Evolutionary conservation across 2,888 invertebrate species (phyloP).

Genomic region (Cynaeus angustus): DNA sequence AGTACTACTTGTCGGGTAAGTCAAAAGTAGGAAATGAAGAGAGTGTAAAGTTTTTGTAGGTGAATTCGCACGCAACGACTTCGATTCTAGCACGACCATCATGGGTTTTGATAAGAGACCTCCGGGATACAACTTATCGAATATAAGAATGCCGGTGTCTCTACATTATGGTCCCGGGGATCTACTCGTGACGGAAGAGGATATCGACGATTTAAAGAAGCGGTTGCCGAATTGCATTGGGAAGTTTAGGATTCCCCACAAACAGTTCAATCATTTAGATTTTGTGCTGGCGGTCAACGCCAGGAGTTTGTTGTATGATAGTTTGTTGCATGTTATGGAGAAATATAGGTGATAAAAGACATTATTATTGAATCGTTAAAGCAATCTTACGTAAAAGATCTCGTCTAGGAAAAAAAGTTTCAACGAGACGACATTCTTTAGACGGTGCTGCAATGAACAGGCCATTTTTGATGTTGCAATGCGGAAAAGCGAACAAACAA

Average conservation of each 20-base stretch:
- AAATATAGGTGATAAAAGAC: constrained; percentile 58
- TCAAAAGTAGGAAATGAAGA: neutral
- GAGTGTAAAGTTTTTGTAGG: constrained; percentile 12
- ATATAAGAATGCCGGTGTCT: constrained; percentile 72
- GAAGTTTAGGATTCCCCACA: constrained; percentile 75
- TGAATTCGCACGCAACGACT: constrained; percentile 20
- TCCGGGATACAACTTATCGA: constrained; percentile 66
- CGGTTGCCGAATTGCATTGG: constrained; percentile 75
- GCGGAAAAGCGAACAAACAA: no score
- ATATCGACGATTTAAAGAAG: constrained; percentile 74
- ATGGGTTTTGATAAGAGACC: constrained; percentile 40
- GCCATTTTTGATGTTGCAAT: neutral
- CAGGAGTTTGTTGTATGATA: constrained; percentile 75
- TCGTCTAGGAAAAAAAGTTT: no score
- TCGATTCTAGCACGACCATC: no score
- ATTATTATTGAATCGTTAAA: neutral
- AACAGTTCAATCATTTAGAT: constrained; percentile 80
- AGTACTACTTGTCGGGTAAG: constrained; percentile 64
- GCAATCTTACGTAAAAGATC: neutral
- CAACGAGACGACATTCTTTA: no score
- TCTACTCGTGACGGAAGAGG: constrained; percentile 74
- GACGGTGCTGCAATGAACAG: no score
- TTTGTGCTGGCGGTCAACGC: constrained; percentile 81
- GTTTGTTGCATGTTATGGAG: constrained; percentile 74
- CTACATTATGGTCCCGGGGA: constrained; percentile 75